phyloP scores from a whole-genome alignment of 2,888 invertebrate genomes.

The Myopa testacea region DNA sequence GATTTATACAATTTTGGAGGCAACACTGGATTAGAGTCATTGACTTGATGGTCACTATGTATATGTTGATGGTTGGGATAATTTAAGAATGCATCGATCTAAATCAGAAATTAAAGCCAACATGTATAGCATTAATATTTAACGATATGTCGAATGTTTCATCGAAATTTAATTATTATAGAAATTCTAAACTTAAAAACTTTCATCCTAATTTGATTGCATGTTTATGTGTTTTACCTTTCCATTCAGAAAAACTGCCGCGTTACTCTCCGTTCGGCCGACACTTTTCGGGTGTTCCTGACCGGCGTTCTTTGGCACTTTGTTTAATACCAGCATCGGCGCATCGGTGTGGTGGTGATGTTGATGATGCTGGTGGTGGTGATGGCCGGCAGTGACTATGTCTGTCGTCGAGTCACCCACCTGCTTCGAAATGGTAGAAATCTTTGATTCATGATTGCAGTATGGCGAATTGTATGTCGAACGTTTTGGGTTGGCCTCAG shows the following conservation, averaged over 20 bases:
- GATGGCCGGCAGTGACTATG: slow-evolving; percentile 41
- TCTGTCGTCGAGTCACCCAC: slow-evolving; percentile 57
- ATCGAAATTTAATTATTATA: no score
- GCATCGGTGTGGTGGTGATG: slow-evolving; percentile 56
- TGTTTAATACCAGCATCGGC: slow-evolving; percentile 58
- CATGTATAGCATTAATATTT: no score
- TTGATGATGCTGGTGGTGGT: slow-evolving; percentile 49
- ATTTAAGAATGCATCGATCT: slow-evolving; percentile 64
- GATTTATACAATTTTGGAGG: slow-evolving; percentile 69
- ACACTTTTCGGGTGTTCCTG: slow-evolving; percentile 49
- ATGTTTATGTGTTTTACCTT: slow-evolving; percentile 53
- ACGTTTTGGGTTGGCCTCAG: slow-evolving; percentile 49
- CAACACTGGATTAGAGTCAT: slow-evolving; percentile 63
- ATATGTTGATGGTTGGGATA: slow-evolving; percentile 62
- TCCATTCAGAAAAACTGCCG: slow-evolving; percentile 59
- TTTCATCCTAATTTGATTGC: no score
- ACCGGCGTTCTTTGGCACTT: slow-evolving; percentile 58
- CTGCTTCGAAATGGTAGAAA: slow-evolving; percentile 67
- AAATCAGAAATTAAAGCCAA: slow-evolving; percentile 31
- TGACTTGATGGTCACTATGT: slow-evolving; percentile 55
- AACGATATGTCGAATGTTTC: no score
- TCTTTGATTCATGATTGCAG: slow-evolving; percentile 63
- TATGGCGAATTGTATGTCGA: slow-evolving; percentile 45
- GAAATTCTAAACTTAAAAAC: no score
- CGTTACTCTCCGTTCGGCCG: slow-evolving; percentile 49